Percentiles rank a stretch among this genome's conserved stretches.
These are phyloP conservation scores for Hemistola chrysoprasaria DNA, from an alignment of 2,888 invertebrate genomes.

Conservation along the genomic window DNA sequence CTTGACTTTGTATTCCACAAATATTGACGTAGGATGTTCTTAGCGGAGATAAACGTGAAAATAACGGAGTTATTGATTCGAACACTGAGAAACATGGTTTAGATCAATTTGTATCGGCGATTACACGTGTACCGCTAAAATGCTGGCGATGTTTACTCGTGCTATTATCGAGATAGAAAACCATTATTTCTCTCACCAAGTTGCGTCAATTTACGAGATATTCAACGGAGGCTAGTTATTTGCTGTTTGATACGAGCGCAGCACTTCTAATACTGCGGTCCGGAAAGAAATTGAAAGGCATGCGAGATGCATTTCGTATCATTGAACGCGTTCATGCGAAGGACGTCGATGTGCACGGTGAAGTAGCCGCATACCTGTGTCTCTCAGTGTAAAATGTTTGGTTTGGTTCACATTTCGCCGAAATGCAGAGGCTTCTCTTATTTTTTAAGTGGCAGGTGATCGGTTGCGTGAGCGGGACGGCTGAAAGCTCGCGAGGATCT, in stretches of 20 bases:
- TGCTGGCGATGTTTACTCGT: constrained; percentile 55
- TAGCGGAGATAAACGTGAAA: constrained; percentile 55
- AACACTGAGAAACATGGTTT: constrained; percentile 48
- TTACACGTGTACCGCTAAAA: constrained; percentile 64
- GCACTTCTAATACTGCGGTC: constrained; percentile 25
- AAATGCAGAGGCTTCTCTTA: constrained; percentile 66
- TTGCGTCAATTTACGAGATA: constrained; percentile 53
- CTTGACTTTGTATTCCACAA: constrained; percentile 53
- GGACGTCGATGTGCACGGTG: constrained; percentile 28
- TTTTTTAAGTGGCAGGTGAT: constrained; percentile 70
- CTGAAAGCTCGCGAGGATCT: constrained; percentile 60
- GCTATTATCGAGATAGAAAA: constrained; percentile 47
- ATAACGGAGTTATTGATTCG: constrained; percentile 63
- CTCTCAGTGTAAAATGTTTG: constrained; percentile 53
- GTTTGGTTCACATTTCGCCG: constrained; percentile 70
- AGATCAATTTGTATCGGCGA: constrained; percentile 60
- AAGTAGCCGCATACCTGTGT: constrained; percentile 55
- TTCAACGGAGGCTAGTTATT: constrained; percentile 64
- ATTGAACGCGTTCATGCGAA: constrained; percentile 16
- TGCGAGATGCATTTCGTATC: neutral
- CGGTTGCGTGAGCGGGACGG: constrained; percentile 68
- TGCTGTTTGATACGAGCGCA: constrained; percentile 48
- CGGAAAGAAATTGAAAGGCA: constrained; percentile 11
- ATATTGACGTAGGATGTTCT: constrained; percentile 71
- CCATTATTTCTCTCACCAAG: constrained; percentile 36